Base-by-base conservation (phyloP, 2,888 invertebrate genomes). In the Temnothorax rugatulus region DNA sequence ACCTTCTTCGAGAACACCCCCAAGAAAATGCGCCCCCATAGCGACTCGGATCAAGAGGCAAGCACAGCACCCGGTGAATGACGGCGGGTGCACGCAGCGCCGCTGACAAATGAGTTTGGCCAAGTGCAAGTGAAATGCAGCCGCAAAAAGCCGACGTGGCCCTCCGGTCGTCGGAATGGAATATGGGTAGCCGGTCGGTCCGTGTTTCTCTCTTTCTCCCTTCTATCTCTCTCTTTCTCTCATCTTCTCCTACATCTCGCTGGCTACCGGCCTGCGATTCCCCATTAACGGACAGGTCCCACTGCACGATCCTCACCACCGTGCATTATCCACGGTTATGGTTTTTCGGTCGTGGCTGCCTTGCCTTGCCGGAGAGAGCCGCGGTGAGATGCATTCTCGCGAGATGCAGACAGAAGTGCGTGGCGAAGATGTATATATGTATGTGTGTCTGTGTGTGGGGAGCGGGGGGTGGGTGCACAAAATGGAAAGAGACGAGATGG, bases 101-200 rank as follows among this genome's bases (percentile, higher is more conserved):
- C 71, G 57, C 77, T 86, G 89, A 88, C 86, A 89, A 89, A 89
- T 89, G 88, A 89, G 86, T 88, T 89, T 85, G 86, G 75, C 47
- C 89, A 86, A 88, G 88, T 82, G 85, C 86, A 83, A 88, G 89
- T 86, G 88, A 89, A 89, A 89, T 75, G 88, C 83, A 68, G 79
- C 82, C 66, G 88, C 87, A 87, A 87, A 89, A 89, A 88, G 82
- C 82, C 54, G 71, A 34, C 25, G 54, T 52, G 76, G 75, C 47
- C 64, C 85, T 73, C 77, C 81, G 82, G 41, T 81, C 83, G 76
- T 73, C 82, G 85, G 84, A 86, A 86, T 83, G 86, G 86, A 87
- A 88, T 88, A 88, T 87, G 79, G 87, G 82, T 82, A 85, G 86
- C 79, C 64, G 75, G 84, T 74, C 77, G 69, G 69, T 69, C n/a